A percentile compares a stretch with the other conserved stretches of the same genome.
phyloP scores from a whole-genome alignment of 2,888 invertebrate genomes.

The Cryptocephalus primarius region DNA sequence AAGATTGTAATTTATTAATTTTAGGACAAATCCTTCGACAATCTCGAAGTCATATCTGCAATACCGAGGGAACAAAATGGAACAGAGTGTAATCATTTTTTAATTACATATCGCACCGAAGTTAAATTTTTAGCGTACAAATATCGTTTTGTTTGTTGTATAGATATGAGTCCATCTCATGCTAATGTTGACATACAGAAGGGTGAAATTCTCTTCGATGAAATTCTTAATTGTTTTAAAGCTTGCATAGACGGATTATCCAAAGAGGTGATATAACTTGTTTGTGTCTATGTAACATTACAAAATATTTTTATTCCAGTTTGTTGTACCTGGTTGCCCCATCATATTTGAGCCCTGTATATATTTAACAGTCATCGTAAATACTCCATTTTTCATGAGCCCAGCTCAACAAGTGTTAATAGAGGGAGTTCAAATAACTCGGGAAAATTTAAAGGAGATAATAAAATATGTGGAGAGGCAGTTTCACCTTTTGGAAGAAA shows the following conservation, averaged over 20 bases:
- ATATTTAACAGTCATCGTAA: constrained; percentile 64
- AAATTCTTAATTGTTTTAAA: constrained; percentile 45
- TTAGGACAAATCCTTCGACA: constrained; percentile 36
- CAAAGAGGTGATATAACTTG: constrained; percentile 37
- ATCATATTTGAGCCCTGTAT: constrained; percentile 54
- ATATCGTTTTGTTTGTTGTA: constrained; percentile 62
- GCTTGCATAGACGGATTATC: constrained; percentile 45
- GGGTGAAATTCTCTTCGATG: constrained; percentile 50
- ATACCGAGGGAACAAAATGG: constrained; percentile 42
- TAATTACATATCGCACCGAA: constrained; percentile 45
- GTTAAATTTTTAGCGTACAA: constrained; percentile 58
- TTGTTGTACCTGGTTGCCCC: constrained; percentile 54
- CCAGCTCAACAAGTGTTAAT: constrained; percentile 62
- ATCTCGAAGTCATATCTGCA: constrained; percentile 53
- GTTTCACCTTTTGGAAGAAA: constrained; percentile 49
- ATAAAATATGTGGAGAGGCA: constrained; percentile 46
- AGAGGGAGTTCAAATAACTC: constrained; percentile 55
- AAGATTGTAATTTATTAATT: background rate
- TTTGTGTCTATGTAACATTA: background rate
- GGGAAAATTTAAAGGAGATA: constrained; percentile 46
- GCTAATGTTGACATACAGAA: constrained; percentile 55
- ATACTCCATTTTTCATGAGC: constrained; percentile 61
- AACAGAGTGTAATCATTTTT: constrained; percentile 38
- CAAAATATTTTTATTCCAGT: constrained; percentile 39
- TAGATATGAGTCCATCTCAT: constrained; percentile 69